Base-by-base conservation (phyloP, 2,113 vertebrate genomes). In the Camelus bactrianus region DNA sequence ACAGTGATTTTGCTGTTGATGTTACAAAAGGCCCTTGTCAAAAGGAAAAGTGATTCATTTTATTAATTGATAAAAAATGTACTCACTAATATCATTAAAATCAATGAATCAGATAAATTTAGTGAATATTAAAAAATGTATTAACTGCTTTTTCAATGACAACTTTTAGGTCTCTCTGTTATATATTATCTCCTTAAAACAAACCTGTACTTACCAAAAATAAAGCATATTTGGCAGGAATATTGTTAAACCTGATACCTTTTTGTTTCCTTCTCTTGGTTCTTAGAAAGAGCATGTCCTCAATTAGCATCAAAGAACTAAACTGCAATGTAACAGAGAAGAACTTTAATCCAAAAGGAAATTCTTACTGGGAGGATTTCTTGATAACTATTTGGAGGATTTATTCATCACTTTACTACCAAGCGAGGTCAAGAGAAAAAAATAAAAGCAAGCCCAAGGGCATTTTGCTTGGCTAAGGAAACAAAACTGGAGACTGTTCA, bases 51-150 rank as follows among this genome's bases (percentile, higher is more conserved):
- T 24, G 60, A 90, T 83, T 73, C 64, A 69, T 67, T 62, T 48
- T 85, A 93, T 88, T 32, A 80, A 46, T 38, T 65, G 38, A 76
- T 54, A 94, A 65, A 35, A 35, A 91, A 80, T 58, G 17, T 5
- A 83, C 2, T 89, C 91, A 91, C 28, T 58, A 85, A 91, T 54
- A 93, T 67, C 17, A 62, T 75, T 91, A 94, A 94, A 89, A 73
- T 14, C 17, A 30, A 89, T 24, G 10, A 67, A 69, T 86, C 65
- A 67, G 38, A 84, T 81, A 80, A 70, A 58, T 26, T 42, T 84
- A 93, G 22, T 65, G 24, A 77, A 93, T 13, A 69, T 84, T 67
- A 73, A 97, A 79, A 52, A 60, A 76, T 26, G 3, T 26, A 48
- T 22, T 48, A 48, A 60, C 19, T 81, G 32, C 14, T 75, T 93